phyloP scores from a whole-genome alignment of 2,113 vertebrate species.

The Bufo bufo region DNA sequence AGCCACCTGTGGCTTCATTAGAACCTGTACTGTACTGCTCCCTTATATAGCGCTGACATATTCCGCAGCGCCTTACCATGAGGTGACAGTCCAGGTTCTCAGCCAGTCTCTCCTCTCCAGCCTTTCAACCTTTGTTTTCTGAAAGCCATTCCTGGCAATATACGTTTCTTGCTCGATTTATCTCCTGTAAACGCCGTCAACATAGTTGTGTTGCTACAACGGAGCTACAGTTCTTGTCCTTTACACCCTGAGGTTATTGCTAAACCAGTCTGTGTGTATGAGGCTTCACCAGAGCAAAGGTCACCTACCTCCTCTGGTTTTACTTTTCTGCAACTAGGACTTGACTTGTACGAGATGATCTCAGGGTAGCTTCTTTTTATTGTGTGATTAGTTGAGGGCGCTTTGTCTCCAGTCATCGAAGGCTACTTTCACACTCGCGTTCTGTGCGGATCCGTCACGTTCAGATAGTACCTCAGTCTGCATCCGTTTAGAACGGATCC shows the following conservation, averaged over 20 bases:
- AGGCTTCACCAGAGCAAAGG: conserved; percentile 42
- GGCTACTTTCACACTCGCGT: not conserved
- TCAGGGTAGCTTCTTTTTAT: not conserved
- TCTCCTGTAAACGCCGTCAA: not conserved
- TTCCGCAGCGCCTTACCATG: too few species aligned
- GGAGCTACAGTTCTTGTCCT: conserved; percentile 17
- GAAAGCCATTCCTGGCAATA: not conserved
- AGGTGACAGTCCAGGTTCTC: not conserved
- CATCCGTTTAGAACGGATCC: too few species aligned
- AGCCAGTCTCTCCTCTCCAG: not conserved
- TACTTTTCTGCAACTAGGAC: too few species aligned
- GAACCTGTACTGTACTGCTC: not conserved
- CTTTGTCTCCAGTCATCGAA: too few species aligned
- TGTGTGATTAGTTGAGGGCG: not conserved
- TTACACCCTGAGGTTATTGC: conserved; percentile 46
- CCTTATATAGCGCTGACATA: too few species aligned
- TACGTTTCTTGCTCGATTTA: not conserved
- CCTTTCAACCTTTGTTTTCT: not conserved
- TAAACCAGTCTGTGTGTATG: conserved; percentile 50
- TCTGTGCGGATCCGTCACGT: too few species aligned
- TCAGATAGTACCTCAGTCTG: too few species aligned
- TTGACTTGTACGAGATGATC: too few species aligned
- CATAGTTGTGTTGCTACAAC: conserved; percentile 33
- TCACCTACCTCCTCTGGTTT: not conserved
- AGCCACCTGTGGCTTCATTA: not conserved